phyloP scores from a whole-genome alignment of 1,140 invertebrate genomes.

The Habropoda laboriosa region DNA sequence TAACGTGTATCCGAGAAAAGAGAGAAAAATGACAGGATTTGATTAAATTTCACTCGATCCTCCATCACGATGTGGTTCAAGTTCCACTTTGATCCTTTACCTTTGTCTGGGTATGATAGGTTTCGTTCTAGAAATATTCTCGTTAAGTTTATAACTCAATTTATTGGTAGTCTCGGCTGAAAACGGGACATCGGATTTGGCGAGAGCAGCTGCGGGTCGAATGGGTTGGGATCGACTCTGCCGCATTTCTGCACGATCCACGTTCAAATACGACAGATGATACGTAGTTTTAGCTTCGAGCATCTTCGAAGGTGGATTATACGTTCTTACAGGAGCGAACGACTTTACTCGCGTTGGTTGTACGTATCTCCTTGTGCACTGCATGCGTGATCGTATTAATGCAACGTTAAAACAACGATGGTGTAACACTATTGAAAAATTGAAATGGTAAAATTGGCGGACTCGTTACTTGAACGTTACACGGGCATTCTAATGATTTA shows the following conservation, averaged over 20 bases:
- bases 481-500: conserved; percentile 41
- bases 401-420: neutral
- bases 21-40: neutral
- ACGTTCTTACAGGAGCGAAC: conserved; percentile 80
- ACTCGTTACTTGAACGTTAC: conserved; percentile 60
- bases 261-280: conserved; percentile 82
- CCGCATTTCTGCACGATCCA: conserved; percentile 67
- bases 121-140: conserved; percentile 66
- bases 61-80: too few relatives aligned
- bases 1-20: conserved; percentile 22
- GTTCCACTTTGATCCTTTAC: too few relatives aligned
- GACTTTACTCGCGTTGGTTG: conserved; percentile 83
- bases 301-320: conserved; percentile 79
- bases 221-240: conserved; percentile 70
- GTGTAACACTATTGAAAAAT: neutral
- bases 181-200: conserved; percentile 70
- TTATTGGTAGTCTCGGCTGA: conserved; percentile 71
- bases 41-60: neutral
- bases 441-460: neutral
- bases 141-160: conserved; percentile 72
- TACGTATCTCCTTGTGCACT: conserved; percentile 81
- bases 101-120: conserved; percentile 72
- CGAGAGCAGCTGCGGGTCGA: conserved; percentile 73
- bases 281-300: conserved; percentile 84
- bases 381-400: neutral